Evolutionary conservation across 1,140 invertebrate genomes (phyloP), one percentile per base, ranked within the genome.

Genomic region (Drosophila sp.): DNA sequence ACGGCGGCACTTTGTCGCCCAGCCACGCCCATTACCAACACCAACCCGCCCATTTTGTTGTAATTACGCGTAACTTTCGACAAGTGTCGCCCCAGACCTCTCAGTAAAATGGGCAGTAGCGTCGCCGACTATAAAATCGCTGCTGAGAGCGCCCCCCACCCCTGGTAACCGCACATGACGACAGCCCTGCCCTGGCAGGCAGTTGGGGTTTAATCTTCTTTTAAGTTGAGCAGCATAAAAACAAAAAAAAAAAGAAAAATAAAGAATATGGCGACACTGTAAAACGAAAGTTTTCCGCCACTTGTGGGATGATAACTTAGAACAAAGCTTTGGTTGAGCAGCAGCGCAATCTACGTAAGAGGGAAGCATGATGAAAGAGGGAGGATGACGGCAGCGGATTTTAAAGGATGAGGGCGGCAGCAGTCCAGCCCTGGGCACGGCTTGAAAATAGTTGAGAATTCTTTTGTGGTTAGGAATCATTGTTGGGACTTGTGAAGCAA

Each of bases 41-140:
- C 61, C 41, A 58, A 32, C 55, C 40, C 75, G 75, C 68, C 60
- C 75, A 71, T 76, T 71, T 69, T 68, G 83, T 87, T 76, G 79
- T 87, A 87, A 87, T 89, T 87, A 87, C 84, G 83, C 84, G 84
- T 67, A 87, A 87, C 80, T 87, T 87, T 86, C 83, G 83, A 89
- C 83, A 86, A 86, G 83, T 86, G 83, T 86, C 80, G 83, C 70
- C 76, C 79, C 84, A 87, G 61, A 29, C 40, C 60, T 55, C 60
- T 50, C 61, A 30, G 44, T 8, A 63, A 27, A 65, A 54, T 60
- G 66, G 82, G 27, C 70, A 69, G 58, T 54, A 60, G 66, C 61
- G 70, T 66, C 61, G 66, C 50, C 74, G 44, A 62, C 70, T 76
- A 62, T 64, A 87, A 83, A 86, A 75, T 76, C 66, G 63, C 74